Conservation (phyloP, 1,140 invertebrate species). For the Platyscapa corneri region DNA sequence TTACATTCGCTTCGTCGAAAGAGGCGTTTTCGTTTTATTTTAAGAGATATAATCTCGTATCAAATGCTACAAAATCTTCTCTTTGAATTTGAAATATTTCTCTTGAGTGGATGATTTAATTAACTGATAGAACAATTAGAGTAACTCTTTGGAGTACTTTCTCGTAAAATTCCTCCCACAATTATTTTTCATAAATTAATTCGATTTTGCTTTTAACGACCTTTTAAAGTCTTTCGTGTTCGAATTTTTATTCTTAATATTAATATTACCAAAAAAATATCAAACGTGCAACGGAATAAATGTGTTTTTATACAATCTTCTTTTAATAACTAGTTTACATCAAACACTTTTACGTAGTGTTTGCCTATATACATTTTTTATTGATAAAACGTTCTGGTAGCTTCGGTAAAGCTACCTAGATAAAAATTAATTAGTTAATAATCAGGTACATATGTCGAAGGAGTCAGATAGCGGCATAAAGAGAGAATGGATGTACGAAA, state of each 20-base stretch:
- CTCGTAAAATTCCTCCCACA: neutral
- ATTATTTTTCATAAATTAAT: neutral
- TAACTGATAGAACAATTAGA: neutral
- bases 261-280: too few species aligned
- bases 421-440: slow-evolving; percentile 4
- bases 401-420: slow-evolving; percentile 13
- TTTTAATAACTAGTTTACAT: neutral
- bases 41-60: neutral
- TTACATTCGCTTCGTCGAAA: neutral
- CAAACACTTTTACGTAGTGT: neutral
- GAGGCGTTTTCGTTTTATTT: neutral
- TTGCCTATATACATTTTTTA: too few species aligned
- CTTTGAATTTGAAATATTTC: neutral
- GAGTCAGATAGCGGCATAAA: neutral
- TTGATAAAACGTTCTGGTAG: neutral
- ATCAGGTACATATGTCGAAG: neutral
- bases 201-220: neutral
- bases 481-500: slow-evolving; percentile 1
- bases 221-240: too few species aligned
- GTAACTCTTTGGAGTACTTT: neutral
- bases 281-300: too few species aligned
- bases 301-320: too few species aligned
- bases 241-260: too few species aligned
- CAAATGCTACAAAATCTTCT: neutral
- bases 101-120: neutral